Evolutionary conservation across 1,140 invertebrate species (phyloP).

Genomic region (Globodera ellingtonae): DNA sequence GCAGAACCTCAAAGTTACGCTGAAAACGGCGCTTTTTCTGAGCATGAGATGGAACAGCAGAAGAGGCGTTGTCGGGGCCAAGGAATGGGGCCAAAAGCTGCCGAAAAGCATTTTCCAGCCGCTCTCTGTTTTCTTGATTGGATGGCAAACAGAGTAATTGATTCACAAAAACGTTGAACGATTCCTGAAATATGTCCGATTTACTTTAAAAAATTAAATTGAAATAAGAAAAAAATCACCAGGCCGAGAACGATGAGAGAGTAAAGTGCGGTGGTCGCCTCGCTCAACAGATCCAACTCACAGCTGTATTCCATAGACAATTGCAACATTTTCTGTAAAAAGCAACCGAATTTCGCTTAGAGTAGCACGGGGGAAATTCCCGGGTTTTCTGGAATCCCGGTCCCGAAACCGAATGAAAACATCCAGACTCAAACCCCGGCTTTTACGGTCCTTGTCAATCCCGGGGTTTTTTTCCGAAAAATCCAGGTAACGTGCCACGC

Average conservation of each 20-base stretch:
- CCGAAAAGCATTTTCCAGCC: conserved; percentile 11
- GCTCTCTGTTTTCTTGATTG: conserved; percentile 17
- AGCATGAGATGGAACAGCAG: background rate
- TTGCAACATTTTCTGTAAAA: conserved; percentile 35
- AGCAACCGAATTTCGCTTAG: background rate
- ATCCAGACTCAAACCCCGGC: too few relatives aligned
- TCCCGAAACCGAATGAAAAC: too few relatives aligned
- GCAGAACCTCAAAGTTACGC: background rate
- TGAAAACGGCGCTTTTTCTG: conserved; percentile 20
- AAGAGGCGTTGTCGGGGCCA: background rate
- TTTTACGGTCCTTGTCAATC: too few relatives aligned
- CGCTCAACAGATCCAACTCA: conserved; percentile 36
- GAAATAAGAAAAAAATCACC: conserved; percentile 6
- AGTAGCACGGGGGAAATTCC: too few relatives aligned
- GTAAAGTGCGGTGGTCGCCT: conserved; percentile 33
- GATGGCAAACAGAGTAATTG: conserved; percentile 24
- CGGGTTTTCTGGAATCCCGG: too few relatives aligned
- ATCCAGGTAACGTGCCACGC: too few relatives aligned
- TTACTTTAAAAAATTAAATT: background rate
- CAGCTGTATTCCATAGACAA: conserved; percentile 33
- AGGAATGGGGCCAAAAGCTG: conserved; percentile 12
- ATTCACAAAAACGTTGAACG: conserved; percentile 14
- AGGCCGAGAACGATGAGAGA: conserved; percentile 28
- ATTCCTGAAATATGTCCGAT: conserved; percentile 9
- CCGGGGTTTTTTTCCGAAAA: too few relatives aligned